These are phyloP conservation scores for Andrena fulva DNA, from an alignment of 2,888 invertebrate genomes.

Conservation along the genomic window DNA sequence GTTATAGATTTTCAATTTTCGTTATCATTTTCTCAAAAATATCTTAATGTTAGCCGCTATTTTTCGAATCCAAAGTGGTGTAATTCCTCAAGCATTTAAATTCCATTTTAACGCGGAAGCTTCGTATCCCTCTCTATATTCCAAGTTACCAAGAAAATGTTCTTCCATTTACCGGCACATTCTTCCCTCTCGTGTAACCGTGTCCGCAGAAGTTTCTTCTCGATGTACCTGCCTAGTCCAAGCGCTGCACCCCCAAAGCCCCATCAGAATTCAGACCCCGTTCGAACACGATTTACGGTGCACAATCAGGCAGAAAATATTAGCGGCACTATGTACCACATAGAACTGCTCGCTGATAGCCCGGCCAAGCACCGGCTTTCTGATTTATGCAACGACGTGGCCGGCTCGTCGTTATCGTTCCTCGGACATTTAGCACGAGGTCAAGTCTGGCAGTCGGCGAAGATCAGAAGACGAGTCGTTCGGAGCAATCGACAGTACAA, in stretches of 20 bases:
- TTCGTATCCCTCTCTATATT: too few relatives aligned
- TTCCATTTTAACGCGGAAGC: too few relatives aligned
- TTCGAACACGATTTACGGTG: neutral
- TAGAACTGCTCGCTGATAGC: conserved; percentile 15
- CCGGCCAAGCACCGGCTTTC: conserved; percentile 9
- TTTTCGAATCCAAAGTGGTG: neutral
- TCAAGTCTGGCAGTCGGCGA: conserved; percentile 72
- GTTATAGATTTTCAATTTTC: too few relatives aligned
- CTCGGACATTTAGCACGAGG: conserved; percentile 60
- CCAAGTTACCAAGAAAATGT: neutral
- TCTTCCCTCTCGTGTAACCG: neutral
- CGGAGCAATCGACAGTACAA: conserved; percentile 65
- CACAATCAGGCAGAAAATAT: conserved; percentile 16
- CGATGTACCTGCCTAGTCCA: neutral
- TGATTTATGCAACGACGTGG: conserved; percentile 61
- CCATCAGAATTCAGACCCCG: neutral
- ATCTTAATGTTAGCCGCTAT: neutral
- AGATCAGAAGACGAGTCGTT: conserved; percentile 68
- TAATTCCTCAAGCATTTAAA: too few relatives aligned
- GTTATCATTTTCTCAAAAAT: too few relatives aligned
- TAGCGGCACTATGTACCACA: conserved; percentile 11
- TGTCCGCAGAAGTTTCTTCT: neutral
- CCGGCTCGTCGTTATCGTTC: conserved; percentile 64
- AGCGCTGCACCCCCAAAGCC: neutral
- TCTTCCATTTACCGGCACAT: neutral